Percentiles rank a stretch among this genome's conserved stretches.
Conservation (phyloP, 2,888 invertebrate genomes). For the Meloe dianella region DNA sequence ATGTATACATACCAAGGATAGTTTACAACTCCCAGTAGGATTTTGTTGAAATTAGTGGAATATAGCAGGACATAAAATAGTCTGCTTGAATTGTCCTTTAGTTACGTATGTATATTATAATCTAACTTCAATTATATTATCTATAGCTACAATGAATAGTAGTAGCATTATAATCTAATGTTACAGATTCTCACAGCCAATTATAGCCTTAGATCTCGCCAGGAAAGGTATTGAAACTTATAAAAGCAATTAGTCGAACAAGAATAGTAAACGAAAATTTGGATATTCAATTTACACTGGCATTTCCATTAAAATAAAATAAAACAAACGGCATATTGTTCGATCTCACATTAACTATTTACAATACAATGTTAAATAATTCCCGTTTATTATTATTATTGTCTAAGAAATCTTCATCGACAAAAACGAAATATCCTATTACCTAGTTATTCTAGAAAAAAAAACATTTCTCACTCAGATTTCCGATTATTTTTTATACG, state of each 20-base stretch:
- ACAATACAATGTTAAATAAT: background rate
- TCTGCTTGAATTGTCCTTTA: slow-evolving; percentile 26
- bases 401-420: background rate
- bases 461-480: too few species aligned
- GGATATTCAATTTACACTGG: too few species aligned
- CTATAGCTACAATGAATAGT: slow-evolving; percentile 34
- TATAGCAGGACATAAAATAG: slow-evolving; percentile 26
- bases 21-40: background rate
- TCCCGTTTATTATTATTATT: too few species aligned
- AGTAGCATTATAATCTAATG: background rate
- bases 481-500: too few species aligned
- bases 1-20: background rate
- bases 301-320: too few species aligned
- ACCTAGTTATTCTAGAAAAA: too few species aligned
- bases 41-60: slow-evolving; percentile 19
- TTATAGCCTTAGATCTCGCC: background rate
- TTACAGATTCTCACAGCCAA: background rate
- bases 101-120: slow-evolving; percentile 31
- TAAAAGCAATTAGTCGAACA: too few species aligned
- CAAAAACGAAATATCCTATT: background rate
- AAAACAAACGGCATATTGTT: too few species aligned
- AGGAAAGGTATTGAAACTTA: background rate
- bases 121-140: slow-evolving; percentile 32
- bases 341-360: background rate
- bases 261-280: too few species aligned